Evolutionary conservation across 2,113 vertebrate species (phyloP), one percentile per base, ranked within the genome.

Genomic region (Plecturocebus donacophilus): DNA sequence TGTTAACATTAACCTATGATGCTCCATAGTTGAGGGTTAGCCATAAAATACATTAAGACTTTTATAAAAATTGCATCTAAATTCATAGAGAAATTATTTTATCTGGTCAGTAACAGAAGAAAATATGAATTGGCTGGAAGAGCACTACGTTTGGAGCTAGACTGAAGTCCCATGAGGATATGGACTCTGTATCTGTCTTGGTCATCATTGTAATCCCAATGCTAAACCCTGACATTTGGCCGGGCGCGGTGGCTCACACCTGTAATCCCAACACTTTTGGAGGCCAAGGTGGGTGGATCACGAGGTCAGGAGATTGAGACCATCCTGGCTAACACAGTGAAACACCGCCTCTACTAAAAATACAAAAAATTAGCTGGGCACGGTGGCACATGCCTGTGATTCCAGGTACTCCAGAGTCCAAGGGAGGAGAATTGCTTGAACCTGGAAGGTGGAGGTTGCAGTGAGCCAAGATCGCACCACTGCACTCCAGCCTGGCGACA

Each of bases 41-140:
- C 16, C 61, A 64, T 64, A 64, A 64, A 64, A 86, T 23, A 83
- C 25, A 86, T 56, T 27, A 85, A 96, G 47, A 6, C 47, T 91
- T 89, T 94, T 92, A 80, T 32, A 71, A 91, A 94, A 90, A 13
- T 30, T 35, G 87, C 49, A 93, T 49, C 49, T 52, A 93, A 93
- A 47, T 56, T 87, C 71, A 95, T 0, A 73, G 38, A 56, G 77
- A 95, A 95, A 86, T 90, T 56, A 84, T 90, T 88, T 89, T 30
- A 42, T 93, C 40, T 87, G 20, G 11, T 81, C 47, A 87, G 40
- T 85, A 68, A 87, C 83, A 90, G 23, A 93, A 64, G 47, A 80
- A 85, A 92, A 80, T 38, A 94, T 10, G n/a, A 25, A 40, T 3
- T 83, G 83, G 61, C 8, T 70, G 19, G 54, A 49, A 75, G 61